Percentiles rank a stretch among this genome's conserved stretches.
Evolutionary conservation across 2,888 invertebrate species (phyloP).

Genomic region (Crossocerus cetratus): DNA sequence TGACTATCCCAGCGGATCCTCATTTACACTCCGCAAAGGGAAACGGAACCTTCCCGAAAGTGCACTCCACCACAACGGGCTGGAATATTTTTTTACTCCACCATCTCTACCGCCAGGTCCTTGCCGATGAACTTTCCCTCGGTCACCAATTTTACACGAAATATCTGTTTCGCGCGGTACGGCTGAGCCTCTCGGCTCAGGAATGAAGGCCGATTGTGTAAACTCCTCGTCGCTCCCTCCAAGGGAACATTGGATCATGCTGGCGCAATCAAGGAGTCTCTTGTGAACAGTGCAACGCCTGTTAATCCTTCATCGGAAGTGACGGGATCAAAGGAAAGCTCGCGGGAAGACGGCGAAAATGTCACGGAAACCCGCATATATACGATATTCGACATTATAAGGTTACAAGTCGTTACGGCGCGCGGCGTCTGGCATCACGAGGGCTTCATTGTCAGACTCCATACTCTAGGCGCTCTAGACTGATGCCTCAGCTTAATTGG

Average conservation of each 20-base stretch:
- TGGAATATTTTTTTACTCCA: slow-evolving; percentile 5
- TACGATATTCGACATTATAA: slow-evolving; percentile 49
- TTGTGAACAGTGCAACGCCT: slow-evolving; percentile 14
- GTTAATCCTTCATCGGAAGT: slow-evolving; percentile 31
- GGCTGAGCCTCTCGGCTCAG: too few species aligned
- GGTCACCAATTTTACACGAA: too few species aligned
- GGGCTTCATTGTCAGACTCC: slow-evolving; percentile 64
- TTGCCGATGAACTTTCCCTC: background rate
- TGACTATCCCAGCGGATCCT: slow-evolving; percentile 40
- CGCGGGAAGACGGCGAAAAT: slow-evolving; percentile 47
- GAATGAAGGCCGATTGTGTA: too few species aligned
- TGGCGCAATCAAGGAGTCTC: slow-evolving; percentile 32
- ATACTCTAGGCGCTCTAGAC: slow-evolving; percentile 61
- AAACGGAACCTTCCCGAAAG: background rate
- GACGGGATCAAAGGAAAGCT: slow-evolving; percentile 39
- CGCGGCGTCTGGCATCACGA: slow-evolving; percentile 45
- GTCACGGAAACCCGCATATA: slow-evolving; percentile 49
- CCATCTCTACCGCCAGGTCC: background rate
- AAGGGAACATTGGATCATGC: slow-evolving; percentile 15
- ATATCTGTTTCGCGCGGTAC: too few species aligned
- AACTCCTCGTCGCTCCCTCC: background rate
- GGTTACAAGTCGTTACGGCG: slow-evolving; percentile 57
- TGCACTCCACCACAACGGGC: slow-evolving; percentile 2
- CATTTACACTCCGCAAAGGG: slow-evolving; percentile 26
- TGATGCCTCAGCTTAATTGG: slow-evolving; percentile 71